Base-by-base conservation (phyloP, 2,113 vertebrate species). In the Pycnonotus jocosus region DNA sequence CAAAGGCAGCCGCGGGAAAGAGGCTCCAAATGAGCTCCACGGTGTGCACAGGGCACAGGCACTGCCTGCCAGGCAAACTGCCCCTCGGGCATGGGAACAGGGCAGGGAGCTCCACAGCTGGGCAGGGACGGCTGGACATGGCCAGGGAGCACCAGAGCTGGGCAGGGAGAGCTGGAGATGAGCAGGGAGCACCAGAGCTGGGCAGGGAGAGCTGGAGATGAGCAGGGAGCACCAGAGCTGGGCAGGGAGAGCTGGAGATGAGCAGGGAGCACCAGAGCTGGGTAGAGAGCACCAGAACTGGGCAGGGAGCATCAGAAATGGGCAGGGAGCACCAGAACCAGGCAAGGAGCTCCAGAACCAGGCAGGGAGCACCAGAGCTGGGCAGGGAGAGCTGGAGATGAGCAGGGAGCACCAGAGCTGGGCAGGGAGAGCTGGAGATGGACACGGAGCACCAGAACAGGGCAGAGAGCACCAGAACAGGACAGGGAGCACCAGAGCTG, bases 11-110 rank as follows among this genome's bases (percentile, higher is more conserved):
- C 0, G 1, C 61, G 33, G 88, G 35, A 71, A 18, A 45, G 37
- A 71, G 88, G 6, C 57, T 35, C 79, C 25, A 56, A 68, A 62
- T 20, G 74, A 90, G 88, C 48, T 74, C 11, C 82, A 51, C 0
- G 6, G 79, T 12, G 57, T 23, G 85, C 90, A 76, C 86, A 44
- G 6, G 57, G 85, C 90, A 76, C 86, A 44, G 6, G 57, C 27
- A 38, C 35, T 0, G 38, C 70, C 48, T 19, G 65, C 74, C 80
- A 69, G 90, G 76, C 62, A 76, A 42, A 20, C 47, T 5, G 15
- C 54, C 89, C 5, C 0, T 10, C 0, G 8, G 89, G 82, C 51
- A 85, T 0, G 1, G 70, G 35, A 66, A 21, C 2, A 2, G 16
- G 7, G 70, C 51, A 42, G 23, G 38, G 69, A 54, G 11, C 4